Evolutionary conservation across 2,888 invertebrate genomes (phyloP), one percentile per base, ranked within the genome.

Genomic region (Sesia bembeciformis): DNA sequence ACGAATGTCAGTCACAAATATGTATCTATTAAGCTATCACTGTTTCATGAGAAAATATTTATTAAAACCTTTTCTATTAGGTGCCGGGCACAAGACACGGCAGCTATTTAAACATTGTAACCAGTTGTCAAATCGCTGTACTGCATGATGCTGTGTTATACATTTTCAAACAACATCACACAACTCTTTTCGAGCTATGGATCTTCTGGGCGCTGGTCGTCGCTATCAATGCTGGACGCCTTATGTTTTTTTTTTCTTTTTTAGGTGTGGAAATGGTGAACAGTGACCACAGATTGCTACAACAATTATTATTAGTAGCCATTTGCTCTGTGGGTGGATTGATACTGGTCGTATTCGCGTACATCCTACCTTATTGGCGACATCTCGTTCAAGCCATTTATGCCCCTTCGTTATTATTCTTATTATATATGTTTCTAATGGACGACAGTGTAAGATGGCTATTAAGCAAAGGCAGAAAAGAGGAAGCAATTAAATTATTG

Each of bases 361-460:
- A 92, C 88, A 77, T 83, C 56, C 81, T 92, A 1, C 91, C 91
- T 46, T 91, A 94, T 66, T 96, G 96, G 95, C 91, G 94, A 66
- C 81, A 86, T 58, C 84, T 92, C 39, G 83, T 95, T 7, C 83
- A 93, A 60, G 90, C 92, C 2, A 80, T 94, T 6, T 96, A 95
- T 65, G 78, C 91, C 0, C 96, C 95, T 0, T 92, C 93, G 0
- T 70, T 95, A 5, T 72, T 94, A 0, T 91, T 94, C 59, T 70
- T 95, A 52, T 74, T 90, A 4, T 94, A 94, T 66, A 89, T 91
- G 51, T 93, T 92, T 88, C 65, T 93, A 0, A 78, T 94, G 49
- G 94, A 94, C 4, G 95, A 95, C 77, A 94, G 94, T 53, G 91
- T 94, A n/a, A 89, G 96, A 67, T 96, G 96, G 96, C 85, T 95